Conservation (phyloP, 2,888 invertebrate species). For the Trichopoda pennipes region DNA sequence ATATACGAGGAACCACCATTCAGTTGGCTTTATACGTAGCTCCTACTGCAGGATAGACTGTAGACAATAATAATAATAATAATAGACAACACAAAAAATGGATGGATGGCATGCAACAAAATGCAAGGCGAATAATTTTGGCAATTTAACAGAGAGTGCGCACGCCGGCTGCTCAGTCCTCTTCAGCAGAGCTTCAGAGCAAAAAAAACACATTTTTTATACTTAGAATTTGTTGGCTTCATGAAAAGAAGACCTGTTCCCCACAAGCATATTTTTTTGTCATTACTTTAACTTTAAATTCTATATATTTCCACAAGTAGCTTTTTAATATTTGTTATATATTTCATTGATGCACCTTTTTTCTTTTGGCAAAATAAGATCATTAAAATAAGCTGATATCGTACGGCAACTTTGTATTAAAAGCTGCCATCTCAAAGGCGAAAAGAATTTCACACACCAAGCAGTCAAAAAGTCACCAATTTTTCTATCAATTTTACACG, state of each 20-base stretch:
- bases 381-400: slow-evolving; percentile 17
- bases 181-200: slow-evolving; percentile 17
- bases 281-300: background rate
- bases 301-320: background rate
- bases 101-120: slow-evolving; percentile 9
- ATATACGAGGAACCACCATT: too few species aligned
- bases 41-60: too few species aligned
- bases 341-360: background rate
- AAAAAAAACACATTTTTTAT: slow-evolving; percentile 72
- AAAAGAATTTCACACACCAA: slow-evolving; percentile 49
- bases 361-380: background rate
- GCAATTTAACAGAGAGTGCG: slow-evolving; percentile 50
- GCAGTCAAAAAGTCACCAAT: slow-evolving; percentile 49
- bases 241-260: background rate
- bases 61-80: slow-evolving; percentile 3
- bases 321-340: background rate
- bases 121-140: slow-evolving; percentile 51
- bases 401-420: slow-evolving; percentile 50
- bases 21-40: too few species aligned
- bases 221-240: slow-evolving; percentile 59
- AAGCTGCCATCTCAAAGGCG: slow-evolving; percentile 42
- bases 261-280: too few species aligned
- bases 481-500: slow-evolving; percentile 39
- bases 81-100: background rate
- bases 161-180: slow-evolving; percentile 49